Conservation (phyloP, 2,797 vertebrate genomes). For the Leucoraja ocellata region DNA sequence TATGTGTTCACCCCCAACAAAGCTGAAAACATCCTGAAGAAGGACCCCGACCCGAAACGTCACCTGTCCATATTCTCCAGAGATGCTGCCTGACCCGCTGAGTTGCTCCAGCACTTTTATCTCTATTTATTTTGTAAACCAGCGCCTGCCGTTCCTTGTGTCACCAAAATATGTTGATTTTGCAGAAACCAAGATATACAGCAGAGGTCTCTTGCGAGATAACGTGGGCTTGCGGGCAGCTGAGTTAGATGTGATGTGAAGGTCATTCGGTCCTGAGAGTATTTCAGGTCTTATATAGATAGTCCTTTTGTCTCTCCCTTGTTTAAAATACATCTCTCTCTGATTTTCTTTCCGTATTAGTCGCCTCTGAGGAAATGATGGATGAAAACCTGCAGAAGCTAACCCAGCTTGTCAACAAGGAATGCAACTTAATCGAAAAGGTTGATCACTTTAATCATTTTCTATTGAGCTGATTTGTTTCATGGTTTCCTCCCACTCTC, state of each 20-base stretch:
- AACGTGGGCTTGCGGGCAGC: not conserved
- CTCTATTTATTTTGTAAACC: too few species aligned
- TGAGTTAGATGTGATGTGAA: not conserved
- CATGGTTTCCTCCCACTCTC: not conserved
- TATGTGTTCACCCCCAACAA: too few species aligned
- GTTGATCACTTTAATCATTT: conserved; percentile 64
- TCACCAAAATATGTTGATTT: too few species aligned
- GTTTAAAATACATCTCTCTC: not conserved
- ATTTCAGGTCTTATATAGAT: not conserved
- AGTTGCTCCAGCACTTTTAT: too few species aligned
- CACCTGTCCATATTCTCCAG: too few species aligned
- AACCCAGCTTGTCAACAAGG: conserved; percentile 99
- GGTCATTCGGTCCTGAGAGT: not conserved
- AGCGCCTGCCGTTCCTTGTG: too few species aligned
- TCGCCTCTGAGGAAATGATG: conserved; percentile 72
- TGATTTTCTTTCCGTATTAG: conserved; percentile 51
- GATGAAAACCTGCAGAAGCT: conserved; percentile 98
- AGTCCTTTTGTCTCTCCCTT: not conserved
- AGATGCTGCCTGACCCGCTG: too few species aligned
- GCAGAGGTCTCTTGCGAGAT: not conserved
- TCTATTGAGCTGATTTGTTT: not conserved
- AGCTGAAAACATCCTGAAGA: too few species aligned
- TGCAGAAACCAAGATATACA: too few species aligned
- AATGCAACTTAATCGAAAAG: conserved; percentile 99
- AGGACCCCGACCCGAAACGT: too few species aligned